Base-by-base conservation (phyloP, 2,113 vertebrate genomes). In the Balaeniceps rex region DNA sequence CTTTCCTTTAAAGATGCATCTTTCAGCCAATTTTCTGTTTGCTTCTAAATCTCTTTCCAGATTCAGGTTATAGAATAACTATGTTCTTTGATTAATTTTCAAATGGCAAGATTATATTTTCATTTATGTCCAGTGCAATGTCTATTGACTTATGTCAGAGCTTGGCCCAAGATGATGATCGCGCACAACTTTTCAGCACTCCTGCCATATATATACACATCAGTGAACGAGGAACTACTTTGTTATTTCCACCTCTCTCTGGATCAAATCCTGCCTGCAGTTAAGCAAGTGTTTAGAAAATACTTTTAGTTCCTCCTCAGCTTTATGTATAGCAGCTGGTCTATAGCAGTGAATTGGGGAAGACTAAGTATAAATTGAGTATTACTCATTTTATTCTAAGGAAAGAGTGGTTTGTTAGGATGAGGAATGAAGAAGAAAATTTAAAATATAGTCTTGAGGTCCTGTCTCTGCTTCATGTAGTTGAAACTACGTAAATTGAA, bases 381-480 rank as follows among this genome's bases (percentile, higher is more conserved):
- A 19, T 85, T 80, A 49, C 22, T 83, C 12, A 11, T 10, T 84
- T 90, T 78, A 46, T 66, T 83, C 38, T 64, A 66, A 75, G 55
- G 51, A 42, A 93, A 79, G 22, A 23, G 29, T 14, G 15, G 14
- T 51, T 79, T 44, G 12, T 71, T 52, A 63, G 44, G 69, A 72
- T 63, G 83, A 90, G 21, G 34, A 94, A n/a, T 5, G 8, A 93
- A 90, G 69, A 91, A 92, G 74, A 89, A 89, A 85, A 65, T 51
- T 21, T 61, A 51, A 87, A 92, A 68, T 71, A 42, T 22, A 52
- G 61, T 69, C 44, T 64, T 38, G 65, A 85, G 77, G 33, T 55
- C 87, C 94, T 84, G 77, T 74, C 52, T 94, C 94, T 93, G 77
- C 72, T 92, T 92, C 94, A 61, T 94, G 84, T 93, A 93, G 78